Percentiles rank a stretch among this genome's conserved stretches.
These are phyloP conservation scores for Thamnophis elegans DNA, from an alignment of 2,797 vertebrate genomes.

Conservation along the genomic window DNA sequence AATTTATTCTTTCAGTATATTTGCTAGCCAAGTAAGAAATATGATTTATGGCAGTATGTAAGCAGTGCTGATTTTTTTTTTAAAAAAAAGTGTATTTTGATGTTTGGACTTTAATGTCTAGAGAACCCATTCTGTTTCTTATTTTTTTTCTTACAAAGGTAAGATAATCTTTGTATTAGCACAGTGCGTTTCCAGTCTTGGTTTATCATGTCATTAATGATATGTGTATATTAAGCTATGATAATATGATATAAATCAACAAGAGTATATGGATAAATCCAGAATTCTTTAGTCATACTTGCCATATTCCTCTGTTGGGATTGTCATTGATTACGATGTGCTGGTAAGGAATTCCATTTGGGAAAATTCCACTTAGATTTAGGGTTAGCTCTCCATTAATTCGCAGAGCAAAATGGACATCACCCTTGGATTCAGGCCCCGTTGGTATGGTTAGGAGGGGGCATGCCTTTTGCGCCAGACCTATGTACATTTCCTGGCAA, in stretches of 20 bases:
- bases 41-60: not conserved
- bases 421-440: no score
- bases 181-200: not conserved
- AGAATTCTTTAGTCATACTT: not conserved
- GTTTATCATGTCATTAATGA: not conserved
- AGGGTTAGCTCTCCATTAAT: no score
- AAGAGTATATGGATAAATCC: not conserved
- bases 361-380: no score
- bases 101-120: not conserved
- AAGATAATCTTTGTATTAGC: not conserved
- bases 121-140: not conserved
- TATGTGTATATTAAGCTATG: not conserved
- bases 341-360: not conserved
- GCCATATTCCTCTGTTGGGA: not conserved
- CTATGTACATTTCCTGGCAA: no score
- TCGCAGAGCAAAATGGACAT: no score
- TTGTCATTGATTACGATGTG: not conserved
- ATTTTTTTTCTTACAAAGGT: not conserved
- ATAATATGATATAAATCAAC: not conserved
- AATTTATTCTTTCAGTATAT: not conserved
- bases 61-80: not conserved
- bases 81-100: not conserved
- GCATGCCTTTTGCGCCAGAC: no score
- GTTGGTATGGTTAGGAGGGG: no score
- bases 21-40: not conserved